Base-by-base conservation (phyloP, 2,888 invertebrate genomes). In the Pollenia amentaria region DNA sequence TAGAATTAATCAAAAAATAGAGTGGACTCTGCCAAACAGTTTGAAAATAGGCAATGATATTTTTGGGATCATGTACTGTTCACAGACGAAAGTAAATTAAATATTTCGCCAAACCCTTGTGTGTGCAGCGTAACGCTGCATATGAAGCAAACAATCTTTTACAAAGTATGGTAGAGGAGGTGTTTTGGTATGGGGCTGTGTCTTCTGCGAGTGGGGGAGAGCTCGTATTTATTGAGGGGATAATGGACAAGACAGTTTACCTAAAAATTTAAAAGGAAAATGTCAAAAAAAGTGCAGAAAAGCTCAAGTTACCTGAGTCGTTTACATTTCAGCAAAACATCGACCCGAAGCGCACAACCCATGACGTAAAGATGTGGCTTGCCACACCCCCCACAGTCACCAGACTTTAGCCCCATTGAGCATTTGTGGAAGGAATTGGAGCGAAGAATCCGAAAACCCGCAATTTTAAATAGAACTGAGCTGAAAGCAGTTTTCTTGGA, bases 181-280 rank as follows among this genome's bases (percentile, higher is more conserved):
- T 16, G 67, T 78, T n/a, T 40, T 78, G 40, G 78, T 57, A 55
- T 78, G 78, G 67, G 44, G 78, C 38, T 77, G 53, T 44, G 44
- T 12, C 12, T 10, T 44, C 44, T 44, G 44, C 9, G 44, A 9
- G 75, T 65, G 57, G 67, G 29, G 77, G 77, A 55, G 55, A 55
- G 55, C 55, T 21, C 21, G 55, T 55, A 55, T 55, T 55, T 55
- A 21, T 55, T 18, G 21, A 55, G 4, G 2, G 10, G 11, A 55
- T 55, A 55, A 55, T 55, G 55, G 21, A 55, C 21, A 21, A 55
- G 21, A 21, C 18, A 55, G 21, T 55, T 16, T 40, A 40, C 38
- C 60, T 38, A 40, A 38, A 60, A n/a, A 60, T 53, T 53, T 16
- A 16, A n/a, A 53, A 44, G 53, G 29, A 64, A 76, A 65, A 64